phyloP scores from a whole-genome alignment of 23 tunicate genomes.

The Ciona savignyi region DNA sequence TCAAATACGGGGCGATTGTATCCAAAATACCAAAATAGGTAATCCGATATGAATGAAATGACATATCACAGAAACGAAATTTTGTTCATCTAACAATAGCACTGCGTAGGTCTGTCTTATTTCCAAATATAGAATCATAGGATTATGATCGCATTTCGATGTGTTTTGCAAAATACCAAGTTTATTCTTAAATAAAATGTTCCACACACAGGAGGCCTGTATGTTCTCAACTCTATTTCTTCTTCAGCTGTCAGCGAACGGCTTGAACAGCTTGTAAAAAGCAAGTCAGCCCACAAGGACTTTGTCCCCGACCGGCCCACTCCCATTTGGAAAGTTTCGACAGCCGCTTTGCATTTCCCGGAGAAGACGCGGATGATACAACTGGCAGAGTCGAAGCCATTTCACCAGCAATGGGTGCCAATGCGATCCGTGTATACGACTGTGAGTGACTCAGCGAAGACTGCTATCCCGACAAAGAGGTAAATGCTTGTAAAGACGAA shows the following conservation, averaged over 20 bases:
- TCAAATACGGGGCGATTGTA: too few species aligned
- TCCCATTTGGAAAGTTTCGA: slow-evolving; percentile 51
- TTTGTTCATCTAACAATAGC: too few species aligned
- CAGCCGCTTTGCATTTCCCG: slow-evolving; percentile 31
- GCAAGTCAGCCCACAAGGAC: slow-evolving; percentile 42
- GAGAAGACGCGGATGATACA: slow-evolving; percentile 25
- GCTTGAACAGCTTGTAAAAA: slow-evolving; percentile 37
- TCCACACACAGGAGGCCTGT: too few species aligned
- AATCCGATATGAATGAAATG: background rate
- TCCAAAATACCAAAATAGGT: too few species aligned
- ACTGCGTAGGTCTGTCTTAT: too few species aligned
- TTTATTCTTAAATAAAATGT: background rate
- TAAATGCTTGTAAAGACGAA: background rate
- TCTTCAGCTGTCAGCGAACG: slow-evolving; percentile 39
- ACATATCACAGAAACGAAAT: too few species aligned
- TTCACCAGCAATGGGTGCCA: slow-evolving; percentile 38
- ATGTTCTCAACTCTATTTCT: background rate
- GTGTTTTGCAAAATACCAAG: too few species aligned
- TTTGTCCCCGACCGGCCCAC: slow-evolving; percentile 58
- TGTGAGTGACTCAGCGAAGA: slow-evolving; percentile 25
- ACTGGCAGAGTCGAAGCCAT: slow-evolving; percentile 35
- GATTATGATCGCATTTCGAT: too few species aligned
- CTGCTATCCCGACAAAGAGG: slow-evolving; percentile 51
- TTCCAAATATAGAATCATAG: too few species aligned
- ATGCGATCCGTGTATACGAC: slow-evolving; percentile 39